A percentile compares a stretch with the other conserved stretches of the same genome.
Conservation (phyloP, 2,113 vertebrate species). For the Cochlearius cochlearius region DNA sequence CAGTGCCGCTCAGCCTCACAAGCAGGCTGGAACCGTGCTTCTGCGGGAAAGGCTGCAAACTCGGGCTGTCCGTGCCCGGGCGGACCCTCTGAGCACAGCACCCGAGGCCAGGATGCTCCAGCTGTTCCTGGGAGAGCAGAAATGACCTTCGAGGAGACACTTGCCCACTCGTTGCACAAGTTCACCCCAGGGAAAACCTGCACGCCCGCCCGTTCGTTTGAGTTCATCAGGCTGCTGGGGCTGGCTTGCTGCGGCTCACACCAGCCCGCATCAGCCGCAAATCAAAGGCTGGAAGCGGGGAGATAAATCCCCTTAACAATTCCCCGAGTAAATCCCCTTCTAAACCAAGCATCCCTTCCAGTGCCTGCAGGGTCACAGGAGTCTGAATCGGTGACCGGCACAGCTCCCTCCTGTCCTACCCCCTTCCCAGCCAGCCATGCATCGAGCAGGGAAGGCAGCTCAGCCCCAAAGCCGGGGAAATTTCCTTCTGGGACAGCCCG, state of each 20-base stretch:
- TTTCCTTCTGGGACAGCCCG: background rate
- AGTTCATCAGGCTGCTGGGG: background rate
- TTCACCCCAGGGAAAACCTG: background rate
- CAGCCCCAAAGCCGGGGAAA: background rate
- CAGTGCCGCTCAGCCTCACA: background rate
- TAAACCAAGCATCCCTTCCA: background rate
- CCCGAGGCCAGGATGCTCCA: accelerated
- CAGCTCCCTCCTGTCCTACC: background rate
- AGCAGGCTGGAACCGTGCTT: background rate
- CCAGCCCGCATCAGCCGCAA: background rate
- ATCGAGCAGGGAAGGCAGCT: background rate
- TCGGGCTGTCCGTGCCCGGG: accelerated
- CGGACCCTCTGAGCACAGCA: background rate
- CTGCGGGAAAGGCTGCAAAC: accelerated
- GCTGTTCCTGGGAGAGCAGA: background rate
- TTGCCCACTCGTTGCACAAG: accelerated
- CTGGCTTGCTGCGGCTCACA: background rate
- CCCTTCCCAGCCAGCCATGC: accelerated
- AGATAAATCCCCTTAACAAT: background rate
- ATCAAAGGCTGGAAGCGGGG: accelerated
- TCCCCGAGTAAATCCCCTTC: background rate
- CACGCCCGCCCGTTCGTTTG: accelerated
- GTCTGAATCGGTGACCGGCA: background rate
- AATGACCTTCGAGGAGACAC: accelerated
- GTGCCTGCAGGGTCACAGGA: accelerated